Conservation (phyloP, 2,113 vertebrate species). For the Lichenostomus cassidix region DNA sequence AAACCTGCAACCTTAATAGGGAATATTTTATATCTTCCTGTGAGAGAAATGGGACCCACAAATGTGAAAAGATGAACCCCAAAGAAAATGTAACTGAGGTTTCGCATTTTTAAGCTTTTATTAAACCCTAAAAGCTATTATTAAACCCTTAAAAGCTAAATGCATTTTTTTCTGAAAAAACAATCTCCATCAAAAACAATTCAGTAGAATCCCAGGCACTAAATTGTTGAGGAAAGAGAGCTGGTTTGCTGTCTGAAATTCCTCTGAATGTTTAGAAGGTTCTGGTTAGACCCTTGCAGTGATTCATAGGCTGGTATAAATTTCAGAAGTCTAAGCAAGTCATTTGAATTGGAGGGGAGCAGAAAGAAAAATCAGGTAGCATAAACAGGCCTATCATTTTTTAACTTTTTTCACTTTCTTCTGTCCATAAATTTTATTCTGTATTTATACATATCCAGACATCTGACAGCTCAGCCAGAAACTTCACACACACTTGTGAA, state of each 20-base stretch:
- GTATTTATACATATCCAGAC: not conserved
- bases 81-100: not conserved
- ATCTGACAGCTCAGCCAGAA: not conserved
- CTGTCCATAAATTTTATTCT: not conserved
- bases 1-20: not conserved
- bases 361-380: not conserved
- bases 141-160: not conserved
- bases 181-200: not conserved
- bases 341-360: not conserved
- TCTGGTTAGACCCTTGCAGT: not conserved
- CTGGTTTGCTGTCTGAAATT: not conserved
- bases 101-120: not conserved
- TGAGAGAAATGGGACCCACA: not conserved
- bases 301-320: not conserved
- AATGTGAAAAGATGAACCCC: not conserved
- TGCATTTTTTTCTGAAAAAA: slow-evolving; percentile 21
- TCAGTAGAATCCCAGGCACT: not conserved
- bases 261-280: not conserved
- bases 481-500: not conserved
- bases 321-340: not conserved
- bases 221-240: not conserved
- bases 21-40: not conserved
- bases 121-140: not conserved
- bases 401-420: not conserved
- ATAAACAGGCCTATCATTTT: not conserved